A percentile compares a stretch with the other conserved stretches of the same genome.
Evolutionary conservation across 1,140 invertebrate genomes (phyloP).

Genomic region (Brachionus paranguensis): DNA sequence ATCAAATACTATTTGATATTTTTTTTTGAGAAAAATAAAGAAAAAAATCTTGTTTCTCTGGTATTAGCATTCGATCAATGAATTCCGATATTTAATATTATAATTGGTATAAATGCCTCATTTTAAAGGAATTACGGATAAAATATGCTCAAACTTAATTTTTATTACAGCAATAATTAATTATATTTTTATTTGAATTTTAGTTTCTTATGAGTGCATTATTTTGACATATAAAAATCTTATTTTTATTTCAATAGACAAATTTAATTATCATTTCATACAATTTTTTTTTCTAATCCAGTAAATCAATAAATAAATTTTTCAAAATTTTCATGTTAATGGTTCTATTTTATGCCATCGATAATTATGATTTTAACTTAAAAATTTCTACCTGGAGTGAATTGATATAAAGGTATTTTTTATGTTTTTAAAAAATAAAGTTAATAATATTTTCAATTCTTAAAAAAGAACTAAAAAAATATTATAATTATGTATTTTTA

Average conservation of each 20-base stretch:
- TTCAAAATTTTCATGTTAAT: background rate
- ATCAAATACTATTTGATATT: too few species aligned
- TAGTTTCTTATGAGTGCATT: background rate
- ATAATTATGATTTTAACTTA: background rate
- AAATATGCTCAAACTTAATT: background rate
- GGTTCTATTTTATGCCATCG: too few species aligned
- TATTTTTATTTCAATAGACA: background rate
- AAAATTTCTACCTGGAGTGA: background rate
- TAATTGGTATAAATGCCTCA: background rate
- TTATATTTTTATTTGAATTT: background rate
- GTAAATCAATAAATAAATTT: background rate
- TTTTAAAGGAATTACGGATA: background rate
- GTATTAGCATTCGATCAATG: background rate
- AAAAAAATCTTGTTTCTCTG: background rate
- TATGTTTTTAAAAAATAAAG: background rate
- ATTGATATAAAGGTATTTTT: background rate
- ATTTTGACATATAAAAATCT: background rate
- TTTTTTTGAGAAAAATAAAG: too few species aligned
- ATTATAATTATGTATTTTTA: background rate
- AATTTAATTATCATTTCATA: background rate
- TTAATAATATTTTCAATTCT: background rate
- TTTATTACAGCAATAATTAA: background rate
- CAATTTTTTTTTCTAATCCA: background rate
- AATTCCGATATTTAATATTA: background rate
- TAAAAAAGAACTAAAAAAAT: background rate